These are phyloP conservation scores for Artemia sp. DNA, from an alignment of 2,888 invertebrate species.

Conservation along the genomic window DNA sequence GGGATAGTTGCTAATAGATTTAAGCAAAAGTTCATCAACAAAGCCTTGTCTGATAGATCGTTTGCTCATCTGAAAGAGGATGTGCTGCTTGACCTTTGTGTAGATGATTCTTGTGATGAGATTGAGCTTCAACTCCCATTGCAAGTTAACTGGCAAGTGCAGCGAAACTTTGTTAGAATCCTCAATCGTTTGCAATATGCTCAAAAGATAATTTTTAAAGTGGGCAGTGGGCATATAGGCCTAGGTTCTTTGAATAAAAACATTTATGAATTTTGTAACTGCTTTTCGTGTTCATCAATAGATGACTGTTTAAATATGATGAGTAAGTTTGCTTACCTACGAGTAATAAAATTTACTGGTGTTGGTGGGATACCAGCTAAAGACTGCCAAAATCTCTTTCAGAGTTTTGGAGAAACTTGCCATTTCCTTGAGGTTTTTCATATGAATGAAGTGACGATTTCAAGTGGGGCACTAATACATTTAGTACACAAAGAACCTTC, in stretches of 20 bases:
- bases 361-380: background rate
- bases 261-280: background rate
- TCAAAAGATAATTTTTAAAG: conserved; percentile 5
- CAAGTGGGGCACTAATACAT: background rate
- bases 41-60: background rate
- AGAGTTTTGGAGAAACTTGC: background rate
- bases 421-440: background rate
- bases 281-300: background rate
- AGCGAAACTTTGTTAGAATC: background rate
- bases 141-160: background rate
- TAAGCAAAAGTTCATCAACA: background rate
- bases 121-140: conserved; percentile 13
- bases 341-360: background rate
- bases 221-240: background rate
- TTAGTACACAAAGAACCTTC: no score
- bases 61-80: conserved; percentile 7
- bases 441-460: background rate
- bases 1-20: background rate
- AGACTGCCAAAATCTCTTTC: background rate
- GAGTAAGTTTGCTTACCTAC: background rate
- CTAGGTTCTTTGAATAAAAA: background rate
- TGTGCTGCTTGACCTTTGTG: background rate
- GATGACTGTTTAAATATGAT: background rate
- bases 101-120: background rate
- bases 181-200: background rate